Evolutionary conservation across 2,888 invertebrate species (phyloP), one percentile per base, ranked within the genome.

Genomic region (Drosophila histrio): DNA sequence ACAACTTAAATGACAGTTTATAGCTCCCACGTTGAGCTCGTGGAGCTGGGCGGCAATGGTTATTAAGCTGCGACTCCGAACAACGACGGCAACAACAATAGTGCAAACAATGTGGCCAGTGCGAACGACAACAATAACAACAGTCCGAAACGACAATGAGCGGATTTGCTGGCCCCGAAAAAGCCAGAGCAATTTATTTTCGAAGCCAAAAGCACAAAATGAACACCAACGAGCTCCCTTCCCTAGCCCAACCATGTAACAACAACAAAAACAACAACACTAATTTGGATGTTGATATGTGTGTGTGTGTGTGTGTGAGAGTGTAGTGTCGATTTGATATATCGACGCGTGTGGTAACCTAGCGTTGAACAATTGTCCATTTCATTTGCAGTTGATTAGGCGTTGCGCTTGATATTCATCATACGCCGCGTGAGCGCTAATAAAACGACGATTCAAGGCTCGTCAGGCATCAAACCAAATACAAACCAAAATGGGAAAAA

Each of bases 311-410:
- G 56, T 13, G 57, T 56, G 50, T 50, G 60, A 32, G 49, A 17
- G 43, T 52, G 30, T 19, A 58, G 82, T 87, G 82, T 72, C 82
- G 77, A 85, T 85, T 87, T 83, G 82, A 83, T 83, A 79, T 85
- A 83, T 83, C 85, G 82, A 85, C 71, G 82, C 69, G 73, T 79
- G 82, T 64, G 80, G 87, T 81, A 78, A 78, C 67, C 85, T 59
- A 67, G 43, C 52, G 54, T 50, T 65, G 65, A 68, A 71, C 85
- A 84, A 87, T 87, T 85, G 82, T 85, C 82, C 85, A 83, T 83
- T 87, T 83, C 87, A 83, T 83, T 83, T 87, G 85, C 87, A 81
- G 87, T 83, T 83, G 82, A 87, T 83, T 85, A 87, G 79, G 75
- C 82, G 64, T 64, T 60, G 65, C 68, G 60, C 64, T 49, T 50